Conservation (phyloP, 2,888 invertebrate genomes). For the Phasia obesa region DNA sequence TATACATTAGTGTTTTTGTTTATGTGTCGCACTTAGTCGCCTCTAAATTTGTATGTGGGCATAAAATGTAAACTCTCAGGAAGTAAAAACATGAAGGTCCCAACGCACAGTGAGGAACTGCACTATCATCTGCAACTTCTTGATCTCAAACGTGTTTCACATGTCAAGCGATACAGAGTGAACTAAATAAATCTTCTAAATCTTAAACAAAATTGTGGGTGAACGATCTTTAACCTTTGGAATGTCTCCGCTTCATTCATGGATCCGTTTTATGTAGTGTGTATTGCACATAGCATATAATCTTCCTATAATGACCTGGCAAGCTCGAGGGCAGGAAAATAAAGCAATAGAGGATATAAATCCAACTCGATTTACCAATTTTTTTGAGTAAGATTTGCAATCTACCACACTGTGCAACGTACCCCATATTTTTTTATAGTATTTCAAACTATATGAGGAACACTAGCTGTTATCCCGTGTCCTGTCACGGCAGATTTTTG, state of each 20-base stretch:
- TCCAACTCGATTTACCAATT: constrained; percentile 5
- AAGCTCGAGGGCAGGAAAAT: constrained; percentile 8
- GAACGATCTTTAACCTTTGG: constrained; percentile 38
- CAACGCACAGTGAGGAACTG: too few species aligned
- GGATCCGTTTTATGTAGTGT: constrained; percentile 52
- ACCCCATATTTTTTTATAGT: too few species aligned
- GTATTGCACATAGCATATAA: constrained; percentile 21
- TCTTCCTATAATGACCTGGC: constrained; percentile 2
- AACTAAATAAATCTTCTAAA: constrained; percentile 47
- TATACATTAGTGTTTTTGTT: too few species aligned
- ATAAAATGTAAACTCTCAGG: too few species aligned
- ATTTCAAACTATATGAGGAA: too few species aligned
- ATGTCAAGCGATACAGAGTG: constrained; percentile 44
- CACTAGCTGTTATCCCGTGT: too few species aligned
- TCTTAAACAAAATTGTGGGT: constrained; percentile 38
- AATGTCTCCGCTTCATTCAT: constrained; percentile 46
- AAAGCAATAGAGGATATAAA: not conserved
- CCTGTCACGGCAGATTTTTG: too few species aligned
- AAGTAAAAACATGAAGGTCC: too few species aligned
- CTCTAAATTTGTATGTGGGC: too few species aligned
- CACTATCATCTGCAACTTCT: constrained; percentile 42
- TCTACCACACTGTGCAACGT: constrained; percentile 25
- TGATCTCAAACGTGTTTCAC: constrained; percentile 46
- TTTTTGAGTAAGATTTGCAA: not conserved
- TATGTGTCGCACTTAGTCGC: too few species aligned